Evolutionary conservation across 2,888 invertebrate species (phyloP).

Genomic region (Napeogenes inachia): DNA sequence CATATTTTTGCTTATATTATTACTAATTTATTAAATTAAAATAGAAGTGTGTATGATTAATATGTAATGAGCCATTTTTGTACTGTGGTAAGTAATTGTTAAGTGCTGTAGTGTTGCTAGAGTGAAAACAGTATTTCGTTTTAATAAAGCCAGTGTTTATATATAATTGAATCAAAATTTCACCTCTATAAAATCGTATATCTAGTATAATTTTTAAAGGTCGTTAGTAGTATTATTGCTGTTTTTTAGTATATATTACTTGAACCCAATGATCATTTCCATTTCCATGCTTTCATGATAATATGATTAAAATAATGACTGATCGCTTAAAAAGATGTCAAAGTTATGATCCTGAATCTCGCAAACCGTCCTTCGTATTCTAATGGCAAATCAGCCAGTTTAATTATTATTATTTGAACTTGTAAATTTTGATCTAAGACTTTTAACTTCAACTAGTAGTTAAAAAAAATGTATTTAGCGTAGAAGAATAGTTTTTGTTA

Average conservation of each 20-base stretch:
- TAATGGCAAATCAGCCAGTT: constrained; percentile 58
- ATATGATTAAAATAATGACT: constrained; percentile 1
- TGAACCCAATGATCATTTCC: not conserved
- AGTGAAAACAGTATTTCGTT: constrained; percentile 24
- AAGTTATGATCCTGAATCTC: constrained; percentile 22
- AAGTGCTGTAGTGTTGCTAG: constrained; percentile 23
- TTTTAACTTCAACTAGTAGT: constrained; percentile 51
- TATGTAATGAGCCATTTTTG: constrained; percentile 14
- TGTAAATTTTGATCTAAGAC: constrained; percentile 59
- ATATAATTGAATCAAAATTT: constrained; percentile 5
- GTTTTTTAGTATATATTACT: not conserved
- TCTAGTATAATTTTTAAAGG: not conserved
- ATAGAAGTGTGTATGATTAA: not conserved
- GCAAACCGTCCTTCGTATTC: constrained; percentile 49
- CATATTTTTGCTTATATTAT: not conserved
- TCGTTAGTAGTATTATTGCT: not conserved
- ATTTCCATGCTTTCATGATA: too few species aligned
- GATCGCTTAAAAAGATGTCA: constrained; percentile 10
- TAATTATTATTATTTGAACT: constrained; percentile 51
- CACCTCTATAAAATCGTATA: not conserved
- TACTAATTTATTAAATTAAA: not conserved
- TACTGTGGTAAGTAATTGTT: constrained; percentile 19
- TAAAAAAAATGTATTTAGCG: constrained; percentile 69
- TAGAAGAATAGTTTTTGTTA: constrained; percentile 73
- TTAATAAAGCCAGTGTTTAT: constrained; percentile 14